Evolutionary conservation across 2,113 vertebrate species (phyloP), one percentile per base, ranked within the genome.

Genomic region (Nibea albiflora): DNA sequence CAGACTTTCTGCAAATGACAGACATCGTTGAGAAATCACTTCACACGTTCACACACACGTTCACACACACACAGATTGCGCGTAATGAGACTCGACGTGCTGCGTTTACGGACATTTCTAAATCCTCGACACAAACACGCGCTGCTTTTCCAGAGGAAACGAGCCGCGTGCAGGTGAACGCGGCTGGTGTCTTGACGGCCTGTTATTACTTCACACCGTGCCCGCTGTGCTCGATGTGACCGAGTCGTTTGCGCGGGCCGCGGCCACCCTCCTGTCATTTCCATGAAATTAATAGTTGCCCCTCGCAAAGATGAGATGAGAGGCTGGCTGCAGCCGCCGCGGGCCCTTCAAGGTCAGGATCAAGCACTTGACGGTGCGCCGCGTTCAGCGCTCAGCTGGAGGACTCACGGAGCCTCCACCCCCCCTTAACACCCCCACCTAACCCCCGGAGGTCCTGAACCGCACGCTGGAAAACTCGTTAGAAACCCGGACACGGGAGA

Each of bases 21-120:
- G 67, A 86, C 71, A 28, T 14, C n/a, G 42, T 53, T 80, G 64
- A 86, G 83, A 86, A 87, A 85, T 69, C 76, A 57, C 54, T 81
- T 68, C 28, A 4, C 42, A 5, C 22, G 31, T n/a, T n/a, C 31
- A n/a, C 46, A 11, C 65, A 39, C 28, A 6, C 42, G 2, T n/a
- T n/a, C 15, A 20, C 44, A 31, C 11, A 9, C 49, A 44, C 52
- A 35, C 20, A 62, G 22, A 68, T 56, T 39, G 69, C 52, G 19
- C 39, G 77, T 68, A 65, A n/a, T 35, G 75, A 76, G 61, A 73
- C 61, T 5, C 69, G 49, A 67, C 66, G 57, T 24, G 54, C 71
- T 50, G 75, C 28, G 11, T 73, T 60, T 22, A n/a, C 12, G 63
- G 39, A 58, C 50, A 6, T 60, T 64, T 54, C 53, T 11, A 28